phyloP scores from a whole-genome alignment of 2,113 vertebrate genomes.

The Triplophysa tibetana region DNA sequence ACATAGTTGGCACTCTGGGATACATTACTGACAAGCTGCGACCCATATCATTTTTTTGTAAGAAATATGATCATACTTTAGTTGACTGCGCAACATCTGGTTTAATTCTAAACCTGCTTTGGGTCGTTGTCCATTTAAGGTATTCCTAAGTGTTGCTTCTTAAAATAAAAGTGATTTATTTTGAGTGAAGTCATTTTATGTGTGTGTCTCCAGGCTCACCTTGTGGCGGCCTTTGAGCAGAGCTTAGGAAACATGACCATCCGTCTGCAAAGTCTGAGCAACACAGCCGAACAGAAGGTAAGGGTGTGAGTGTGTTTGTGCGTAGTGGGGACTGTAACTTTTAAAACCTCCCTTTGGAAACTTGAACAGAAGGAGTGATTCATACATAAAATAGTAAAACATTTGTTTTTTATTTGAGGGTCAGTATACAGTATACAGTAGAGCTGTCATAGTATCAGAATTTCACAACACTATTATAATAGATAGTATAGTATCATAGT shows the following conservation, averaged over 20 bases:
- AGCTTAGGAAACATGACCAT: conserved; percentile 89
- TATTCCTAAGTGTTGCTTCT: neutral
- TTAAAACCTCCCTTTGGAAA: neutral
- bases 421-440: no score
- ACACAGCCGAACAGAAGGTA: conserved; percentile 90
- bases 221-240: conserved; percentile 89
- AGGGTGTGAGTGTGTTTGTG: neutral
- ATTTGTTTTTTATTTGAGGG: no score
- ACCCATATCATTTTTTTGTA: neutral
- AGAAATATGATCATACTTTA: conserved; percentile 6
- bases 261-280: conserved; percentile 84
- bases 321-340: neutral
- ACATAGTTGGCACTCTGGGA: conserved; percentile 5
- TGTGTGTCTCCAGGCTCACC: conserved; percentile 78
- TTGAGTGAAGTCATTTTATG: conserved; percentile 18
- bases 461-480: no score
- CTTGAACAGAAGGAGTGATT: neutral
- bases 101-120: neutral
- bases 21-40: conserved; percentile 11
- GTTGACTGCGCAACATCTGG: conserved; percentile 22
- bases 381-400: no score
- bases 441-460: no score
- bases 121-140: conserved; percentile 13
- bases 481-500: no score
- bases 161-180: conserved; percentile 19